Evolutionary conservation across 2,113 vertebrate genomes (phyloP).

Genomic region (Athene noctua): DNA sequence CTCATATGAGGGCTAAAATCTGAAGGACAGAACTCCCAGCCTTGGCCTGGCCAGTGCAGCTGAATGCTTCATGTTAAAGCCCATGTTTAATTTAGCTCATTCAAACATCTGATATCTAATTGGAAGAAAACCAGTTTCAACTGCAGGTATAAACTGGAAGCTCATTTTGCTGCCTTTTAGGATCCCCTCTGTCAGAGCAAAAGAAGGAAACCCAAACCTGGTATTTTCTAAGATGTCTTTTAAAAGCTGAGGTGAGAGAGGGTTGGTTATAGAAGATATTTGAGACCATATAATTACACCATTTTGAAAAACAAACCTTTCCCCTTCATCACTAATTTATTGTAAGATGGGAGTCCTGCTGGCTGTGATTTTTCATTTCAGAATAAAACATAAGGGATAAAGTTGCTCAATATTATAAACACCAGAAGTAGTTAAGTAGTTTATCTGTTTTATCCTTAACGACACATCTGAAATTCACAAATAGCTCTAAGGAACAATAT

Average conservation of each 20-base stretch:
- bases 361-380: constrained; percentile 5
- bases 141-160: neutral
- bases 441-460: neutral
- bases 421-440: neutral
- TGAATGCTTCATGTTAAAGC: neutral
- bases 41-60: neutral
- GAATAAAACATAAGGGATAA: neutral
- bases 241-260: neutral
- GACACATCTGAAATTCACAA: neutral
- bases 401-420: neutral
- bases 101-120: neutral
- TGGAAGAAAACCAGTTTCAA: neutral
- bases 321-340: neutral
- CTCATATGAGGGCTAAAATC: neutral
- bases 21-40: neutral
- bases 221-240: neutral
- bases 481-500: neutral
- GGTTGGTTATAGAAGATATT: neutral
- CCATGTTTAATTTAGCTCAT: neutral
- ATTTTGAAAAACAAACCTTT: constrained; percentile 14
- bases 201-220: neutral
- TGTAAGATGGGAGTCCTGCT: neutral
- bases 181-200: neutral
- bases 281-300: neutral
- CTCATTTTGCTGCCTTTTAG: neutral